Conservation (phyloP, 2,797 vertebrate genomes). For the Sciurus carolinensis region DNA sequence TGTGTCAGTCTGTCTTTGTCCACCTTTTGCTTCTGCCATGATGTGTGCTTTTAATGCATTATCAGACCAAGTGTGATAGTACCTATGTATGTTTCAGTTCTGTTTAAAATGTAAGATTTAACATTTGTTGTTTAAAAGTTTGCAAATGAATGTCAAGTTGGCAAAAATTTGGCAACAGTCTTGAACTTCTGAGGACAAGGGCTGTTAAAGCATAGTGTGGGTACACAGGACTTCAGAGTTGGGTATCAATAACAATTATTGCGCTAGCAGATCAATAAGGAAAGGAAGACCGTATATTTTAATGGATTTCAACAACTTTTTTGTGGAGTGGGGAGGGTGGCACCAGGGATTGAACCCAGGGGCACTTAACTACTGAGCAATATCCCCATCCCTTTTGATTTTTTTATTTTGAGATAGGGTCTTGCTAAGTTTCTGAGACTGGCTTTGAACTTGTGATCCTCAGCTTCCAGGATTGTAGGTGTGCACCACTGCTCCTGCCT, state of each 20-base stretch:
- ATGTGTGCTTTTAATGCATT: not conserved
- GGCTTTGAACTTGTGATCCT: too few relatives aligned
- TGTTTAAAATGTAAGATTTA: not conserved
- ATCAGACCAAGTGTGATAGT: not conserved
- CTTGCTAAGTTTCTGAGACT: too few relatives aligned
- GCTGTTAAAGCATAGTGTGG: not conserved
- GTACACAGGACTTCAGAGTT: not conserved
- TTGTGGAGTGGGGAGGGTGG: too few relatives aligned
- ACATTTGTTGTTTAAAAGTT: slow-evolving; percentile 30
- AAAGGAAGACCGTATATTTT: slow-evolving; percentile 16
- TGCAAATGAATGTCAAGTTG: slow-evolving; percentile 58
- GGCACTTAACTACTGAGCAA: too few relatives aligned
- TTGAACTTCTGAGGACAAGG: slow-evolving; percentile 51
- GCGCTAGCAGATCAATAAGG: not conserved
- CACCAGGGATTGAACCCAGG: too few relatives aligned
- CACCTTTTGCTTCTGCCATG: slow-evolving; percentile 14
- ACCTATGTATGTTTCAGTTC: slow-evolving; percentile 31
- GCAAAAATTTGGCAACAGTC: slow-evolving; percentile 62
- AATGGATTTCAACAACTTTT: not conserved
- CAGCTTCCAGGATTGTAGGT: too few relatives aligned
- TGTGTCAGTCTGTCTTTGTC: not conserved
- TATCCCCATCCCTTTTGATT: too few relatives aligned
- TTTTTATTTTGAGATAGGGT: too few relatives aligned
- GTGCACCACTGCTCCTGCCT: too few relatives aligned
- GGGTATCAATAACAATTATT: not conserved